Base-by-base conservation (phyloP, 1,140 invertebrate genomes). In the Campoletis sonorensis region DNA sequence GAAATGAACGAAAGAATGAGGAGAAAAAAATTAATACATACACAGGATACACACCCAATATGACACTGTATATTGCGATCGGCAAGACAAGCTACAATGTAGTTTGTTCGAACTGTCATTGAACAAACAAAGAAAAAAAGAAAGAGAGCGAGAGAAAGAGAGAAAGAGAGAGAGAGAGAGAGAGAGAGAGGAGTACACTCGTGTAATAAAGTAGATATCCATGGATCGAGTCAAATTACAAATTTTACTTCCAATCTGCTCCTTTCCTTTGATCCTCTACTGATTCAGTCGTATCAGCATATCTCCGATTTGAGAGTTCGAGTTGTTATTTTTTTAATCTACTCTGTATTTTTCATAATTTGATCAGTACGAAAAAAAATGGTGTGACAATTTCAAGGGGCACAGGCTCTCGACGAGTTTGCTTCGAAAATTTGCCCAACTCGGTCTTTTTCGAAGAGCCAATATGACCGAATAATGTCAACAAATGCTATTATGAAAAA, bases 171-270 rank as follows among this genome's bases (percentile, higher is more conserved):
- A 67, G 18, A 54, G 37, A 37, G 37, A 37, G 37, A 76, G 37
- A 58, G 54, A 76, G 54, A 64, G 26, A 78, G 67, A 78, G 21
- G 49, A 11, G 67, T 70, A 70, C 86, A 91, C 89, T 91, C 90
- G 89, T 92, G 91, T 92, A 92, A 91, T 92, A 92, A 92, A 92
- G 91, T 92, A 92, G 90, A 90, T 88, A 89, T 91, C 89, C 87
- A 91, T 90, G 86, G 89, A 90, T 84, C 87, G 87, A 80, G 77
- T 27, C 73, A 83, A 33, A 70, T 33, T 78, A 79, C 37, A 37
- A 83, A 71, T 80, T 76, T 78, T 72, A 79, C 45, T 61, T 30
- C 64, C 79, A 77, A 58, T 67, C 64, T 67, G 23, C 71, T 73
- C 54, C 51, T 67, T 7, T 23, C 11, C 54, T 8, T 40, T 79